Evolutionary conservation across 30 jellyfish, hydroid and myxozoan species (phyloP), one percentile per base, ranked within the genome.

Genomic region (Hydra vulgaris): DNA sequence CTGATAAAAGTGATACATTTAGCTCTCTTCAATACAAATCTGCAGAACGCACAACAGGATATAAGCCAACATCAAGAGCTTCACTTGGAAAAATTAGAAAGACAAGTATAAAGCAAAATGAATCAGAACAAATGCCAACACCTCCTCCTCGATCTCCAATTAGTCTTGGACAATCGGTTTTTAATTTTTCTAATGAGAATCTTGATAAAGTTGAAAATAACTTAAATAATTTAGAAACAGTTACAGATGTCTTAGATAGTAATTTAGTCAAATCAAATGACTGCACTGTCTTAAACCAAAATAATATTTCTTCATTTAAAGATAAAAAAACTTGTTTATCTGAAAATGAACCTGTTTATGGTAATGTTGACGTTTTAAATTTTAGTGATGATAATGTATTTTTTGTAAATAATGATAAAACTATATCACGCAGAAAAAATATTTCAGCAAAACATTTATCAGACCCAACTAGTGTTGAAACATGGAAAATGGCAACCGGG

Each of bases 121-220:
- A 73, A 23, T 23, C 56, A 15, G 66, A 75, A 25, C 52, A 75
- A 75, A 78, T 75, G 19, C 85, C 85, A 1, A 78, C 85, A 4
- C 85, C 96, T 17, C 96, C 96, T 3, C 96, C 96, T 8, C 89
- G 96, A 25, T 88, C 96, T 40, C 96, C 96, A 4, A 81, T 80
- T 68, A 88, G 96, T 77, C 86, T 88, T 16, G 96, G 96, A 66
- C 0, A 26, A 54, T 27, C 80, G 18, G 79, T 88, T 16, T 88
- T 88, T 71, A 82, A 69, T 7, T 88, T 83, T 79, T 81, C 87
- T 21, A 70, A 78, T 7, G 87, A 84, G 17, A 71, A 87, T 76
- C 71, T 87, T 77, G 92, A 87, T 56, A 91, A 87, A 56, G 82
- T 81, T 66, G 92, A 81, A 66, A 71, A 71, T 7, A 88, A 87